phyloP scores from a whole-genome alignment of 2,797 vertebrate genomes.

The Heterohyrax brucei region DNA sequence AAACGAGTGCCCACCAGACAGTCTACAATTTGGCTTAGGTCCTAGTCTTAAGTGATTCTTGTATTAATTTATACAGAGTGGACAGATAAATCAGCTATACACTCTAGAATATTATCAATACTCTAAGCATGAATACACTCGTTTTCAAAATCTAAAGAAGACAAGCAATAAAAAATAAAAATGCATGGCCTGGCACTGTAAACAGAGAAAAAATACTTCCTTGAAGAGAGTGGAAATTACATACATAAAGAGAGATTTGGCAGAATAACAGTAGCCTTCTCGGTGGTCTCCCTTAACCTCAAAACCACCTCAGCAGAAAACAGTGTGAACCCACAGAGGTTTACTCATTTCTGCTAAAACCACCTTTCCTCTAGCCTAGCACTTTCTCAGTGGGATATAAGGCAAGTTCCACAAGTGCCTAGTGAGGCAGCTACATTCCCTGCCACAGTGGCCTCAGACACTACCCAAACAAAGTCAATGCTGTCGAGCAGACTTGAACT shows the following conservation, averaged over 20 bases:
- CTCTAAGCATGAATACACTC: constrained; percentile 32
- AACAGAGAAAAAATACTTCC: constrained; percentile 44
- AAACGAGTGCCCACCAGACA: background rate
- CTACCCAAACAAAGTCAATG: no score
- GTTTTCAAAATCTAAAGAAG: constrained; percentile 46
- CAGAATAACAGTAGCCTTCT: constrained; percentile 23
- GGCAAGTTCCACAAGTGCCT: background rate
- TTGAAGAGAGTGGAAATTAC: constrained; percentile 19
- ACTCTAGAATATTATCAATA: constrained; percentile 52
- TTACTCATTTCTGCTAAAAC: background rate
- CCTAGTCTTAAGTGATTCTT: constrained; percentile 45
- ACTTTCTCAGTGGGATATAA: background rate
- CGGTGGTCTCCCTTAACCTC: constrained; percentile 40
- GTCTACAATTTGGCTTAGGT: constrained; percentile 32
- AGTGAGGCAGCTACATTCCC: background rate
- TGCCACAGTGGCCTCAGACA: constrained; percentile 1
- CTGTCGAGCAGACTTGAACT: no score
- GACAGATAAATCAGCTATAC: constrained; percentile 47
- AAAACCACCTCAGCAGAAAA: constrained; percentile 63
- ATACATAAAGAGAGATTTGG: constrained; percentile 10
- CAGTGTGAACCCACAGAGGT: background rate
- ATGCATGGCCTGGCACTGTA: constrained; percentile 2
- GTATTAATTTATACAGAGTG: constrained; percentile 64
- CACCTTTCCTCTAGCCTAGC: background rate
- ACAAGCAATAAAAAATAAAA: constrained; percentile 63